Percentiles rank a stretch among this genome's conserved stretches.
These are phyloP conservation scores for Eretmochelys imbricata DNA, from an alignment of 2,113 vertebrate genomes.

Conservation along the genomic window DNA sequence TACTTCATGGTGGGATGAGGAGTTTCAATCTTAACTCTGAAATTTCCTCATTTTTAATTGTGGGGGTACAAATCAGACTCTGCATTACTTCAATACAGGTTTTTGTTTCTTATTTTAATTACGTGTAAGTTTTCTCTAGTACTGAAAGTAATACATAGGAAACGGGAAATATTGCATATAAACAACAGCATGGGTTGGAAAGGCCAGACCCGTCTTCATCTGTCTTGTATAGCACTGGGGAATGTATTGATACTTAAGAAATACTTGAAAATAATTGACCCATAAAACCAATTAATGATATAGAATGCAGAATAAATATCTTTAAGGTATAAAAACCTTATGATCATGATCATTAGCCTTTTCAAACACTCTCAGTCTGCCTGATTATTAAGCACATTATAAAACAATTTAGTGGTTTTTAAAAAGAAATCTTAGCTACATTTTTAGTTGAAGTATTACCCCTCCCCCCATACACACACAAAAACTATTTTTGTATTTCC, in stretches of 20 bases:
- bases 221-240: slow-evolving; percentile 19
- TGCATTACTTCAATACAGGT: background rate
- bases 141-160: background rate
- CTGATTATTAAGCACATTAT: background rate
- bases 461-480: background rate
- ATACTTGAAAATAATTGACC: background rate
- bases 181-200: slow-evolving; percentile 52
- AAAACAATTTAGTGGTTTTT: background rate
- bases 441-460: background rate
- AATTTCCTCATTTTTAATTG: background rate
- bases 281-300: background rate
- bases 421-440: background rate
- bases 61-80: background rate
- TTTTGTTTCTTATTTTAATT: background rate
- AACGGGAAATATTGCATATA: background rate
- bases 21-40: background rate
- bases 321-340: background rate
- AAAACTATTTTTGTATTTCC: background rate
- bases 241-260: background rate
- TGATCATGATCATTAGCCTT: background rate
- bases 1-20: background rate
- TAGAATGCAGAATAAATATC: background rate
- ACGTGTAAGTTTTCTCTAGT: background rate
- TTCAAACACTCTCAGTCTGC: background rate
- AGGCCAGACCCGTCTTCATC: background rate